Evolutionary conservation across 2,888 invertebrate genomes (phyloP).

Genomic region (Dryadula phaetusa): DNA sequence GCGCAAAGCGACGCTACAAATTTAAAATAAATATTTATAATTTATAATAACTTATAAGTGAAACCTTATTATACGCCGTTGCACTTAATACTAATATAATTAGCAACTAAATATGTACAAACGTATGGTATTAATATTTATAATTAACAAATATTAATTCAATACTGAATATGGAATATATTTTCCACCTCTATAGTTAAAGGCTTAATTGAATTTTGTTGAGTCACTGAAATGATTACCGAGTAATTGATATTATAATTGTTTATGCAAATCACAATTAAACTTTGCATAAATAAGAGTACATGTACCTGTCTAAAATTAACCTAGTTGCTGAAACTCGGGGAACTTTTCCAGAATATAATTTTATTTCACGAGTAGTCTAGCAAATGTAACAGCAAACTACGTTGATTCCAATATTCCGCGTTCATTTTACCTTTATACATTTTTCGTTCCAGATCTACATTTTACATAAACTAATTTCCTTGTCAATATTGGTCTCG

Average conservation of each 20-base stretch:
- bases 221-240: constrained; percentile 59
- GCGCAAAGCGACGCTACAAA: neutral
- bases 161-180: constrained; percentile 59
- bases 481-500: constrained; percentile 83
- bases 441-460: constrained; percentile 81
- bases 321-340: neutral
- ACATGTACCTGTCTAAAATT: constrained; percentile 24
- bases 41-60: constrained; percentile 2
- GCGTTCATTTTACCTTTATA: constrained; percentile 64
- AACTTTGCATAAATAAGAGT: constrained; percentile 39
- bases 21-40: neutral
- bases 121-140: constrained; percentile 29
- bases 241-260: constrained; percentile 64
- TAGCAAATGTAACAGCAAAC: constrained; percentile 59
- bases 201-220: constrained; percentile 66
- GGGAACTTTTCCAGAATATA: constrained; percentile 32
- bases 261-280: constrained; percentile 53
- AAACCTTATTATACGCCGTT: neutral
- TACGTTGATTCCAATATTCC: constrained; percentile 70
- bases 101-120: constrained; percentile 21
- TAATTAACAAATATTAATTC: constrained; percentile 54
- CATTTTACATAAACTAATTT: constrained; percentile 85
- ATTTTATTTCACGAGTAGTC: constrained; percentile 43
- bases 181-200: constrained; percentile 63
- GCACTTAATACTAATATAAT: constrained; percentile 15